A percentile compares a stretch with the other conserved stretches of the same genome.
phyloP scores from a whole-genome alignment of 2,797 vertebrate genomes.

The Natrix natrix region DNA sequence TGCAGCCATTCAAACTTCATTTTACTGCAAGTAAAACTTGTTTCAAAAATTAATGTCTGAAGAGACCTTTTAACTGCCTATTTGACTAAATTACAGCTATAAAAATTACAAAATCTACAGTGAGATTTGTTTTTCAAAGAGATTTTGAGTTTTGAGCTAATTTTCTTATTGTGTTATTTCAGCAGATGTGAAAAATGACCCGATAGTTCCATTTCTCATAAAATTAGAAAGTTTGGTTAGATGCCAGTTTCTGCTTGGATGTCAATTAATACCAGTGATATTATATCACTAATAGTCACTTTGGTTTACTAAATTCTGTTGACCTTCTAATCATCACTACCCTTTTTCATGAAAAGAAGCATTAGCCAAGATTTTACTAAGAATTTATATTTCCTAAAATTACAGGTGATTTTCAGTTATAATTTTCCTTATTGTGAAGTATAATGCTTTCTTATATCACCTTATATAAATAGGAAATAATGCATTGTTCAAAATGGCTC shows the following conservation, averaged over 20 bases:
- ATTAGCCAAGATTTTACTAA: background rate
- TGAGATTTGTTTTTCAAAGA: slow-evolving; percentile 7
- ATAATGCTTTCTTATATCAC: background rate
- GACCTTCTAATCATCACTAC: slow-evolving; percentile 29
- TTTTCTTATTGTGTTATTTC: slow-evolving; percentile 41
- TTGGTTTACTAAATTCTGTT: slow-evolving; percentile 60
- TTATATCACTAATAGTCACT: background rate
- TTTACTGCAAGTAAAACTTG: slow-evolving; percentile 42
- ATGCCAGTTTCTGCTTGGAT: slow-evolving; percentile 44
- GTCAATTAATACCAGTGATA: slow-evolving; percentile 42
- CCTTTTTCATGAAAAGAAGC: background rate
- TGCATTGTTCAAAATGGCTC: background rate
- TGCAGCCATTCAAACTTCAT: slow-evolving; percentile 2
- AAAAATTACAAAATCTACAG: slow-evolving; percentile 48
- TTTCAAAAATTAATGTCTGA: slow-evolving; percentile 43
- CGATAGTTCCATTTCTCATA: slow-evolving; percentile 51
- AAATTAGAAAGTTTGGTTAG: background rate
- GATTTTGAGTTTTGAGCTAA: slow-evolving; percentile 47
- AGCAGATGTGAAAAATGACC: slow-evolving; percentile 48
- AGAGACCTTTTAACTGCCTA: slow-evolving; percentile 50
- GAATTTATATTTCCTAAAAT: background rate
- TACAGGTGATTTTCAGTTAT: background rate
- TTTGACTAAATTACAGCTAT: slow-evolving; percentile 56
- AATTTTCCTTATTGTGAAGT: background rate
- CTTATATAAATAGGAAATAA: background rate